phyloP scores from a whole-genome alignment of 1,140 invertebrate species.

The Drosophila ananassae region DNA sequence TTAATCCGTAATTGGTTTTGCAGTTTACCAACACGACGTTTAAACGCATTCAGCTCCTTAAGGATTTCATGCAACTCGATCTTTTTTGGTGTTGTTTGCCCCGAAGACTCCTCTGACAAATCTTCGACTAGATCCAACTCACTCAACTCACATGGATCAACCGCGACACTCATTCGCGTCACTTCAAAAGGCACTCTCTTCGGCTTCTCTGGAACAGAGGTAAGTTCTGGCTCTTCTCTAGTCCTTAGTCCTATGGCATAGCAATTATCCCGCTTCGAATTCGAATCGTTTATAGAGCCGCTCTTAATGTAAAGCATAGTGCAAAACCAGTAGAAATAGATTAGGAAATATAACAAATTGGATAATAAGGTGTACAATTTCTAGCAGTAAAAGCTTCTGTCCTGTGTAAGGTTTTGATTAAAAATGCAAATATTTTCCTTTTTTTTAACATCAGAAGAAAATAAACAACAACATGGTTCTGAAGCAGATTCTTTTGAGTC shows the following conservation, averaged over 20 bases:
- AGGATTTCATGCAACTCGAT: neutral
- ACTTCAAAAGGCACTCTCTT: neutral
- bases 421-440: neutral
- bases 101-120: neutral
- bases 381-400: neutral
- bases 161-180: neutral
- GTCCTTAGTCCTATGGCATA: neutral
- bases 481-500: too few relatives aligned
- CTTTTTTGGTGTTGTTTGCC: neutral
- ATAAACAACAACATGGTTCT: too few relatives aligned
- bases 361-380: neutral
- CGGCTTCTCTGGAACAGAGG: neutral
- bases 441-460: neutral
- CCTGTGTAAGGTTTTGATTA: neutral
- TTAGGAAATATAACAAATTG: neutral
- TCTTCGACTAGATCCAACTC: neutral
- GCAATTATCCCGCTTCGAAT: neutral
- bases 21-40: neutral
- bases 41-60: neutral
- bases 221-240: neutral
- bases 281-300: neutral
- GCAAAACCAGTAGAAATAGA: neutral
- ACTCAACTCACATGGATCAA: neutral
- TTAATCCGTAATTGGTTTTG: neutral
- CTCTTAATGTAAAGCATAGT: neutral